Base-by-base conservation (phyloP, 2,113 vertebrate genomes). In the Dissostichus mawsoni region DNA sequence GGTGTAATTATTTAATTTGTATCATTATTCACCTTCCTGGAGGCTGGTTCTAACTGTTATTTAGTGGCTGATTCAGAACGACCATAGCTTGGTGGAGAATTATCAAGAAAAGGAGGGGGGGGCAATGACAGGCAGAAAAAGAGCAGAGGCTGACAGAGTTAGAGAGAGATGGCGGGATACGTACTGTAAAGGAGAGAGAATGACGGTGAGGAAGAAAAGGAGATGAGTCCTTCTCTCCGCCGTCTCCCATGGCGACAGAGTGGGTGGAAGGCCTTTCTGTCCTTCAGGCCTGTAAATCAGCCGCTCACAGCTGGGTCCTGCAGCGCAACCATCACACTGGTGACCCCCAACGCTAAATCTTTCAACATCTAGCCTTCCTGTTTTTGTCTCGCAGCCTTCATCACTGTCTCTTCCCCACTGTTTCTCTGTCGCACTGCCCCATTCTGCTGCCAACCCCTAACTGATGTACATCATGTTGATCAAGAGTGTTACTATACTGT, bases 211-310 rank as follows among this genome's bases (percentile, higher is more conserved):
- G 51, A 66, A 69, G 85, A 76, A 75, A 83, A 74, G 25, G 58
- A 82, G 79, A 85, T 1, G 93, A 91, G 67, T 63, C 65, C 71
- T 90, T 70, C 51, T 84, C 80, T 83, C 65, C 63, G 63, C 78
- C 5, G 69, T 90, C 82, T 91, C 89, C 89, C 74, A 80, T 90
- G 90, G 90, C 18, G 82, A 91, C 88, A 66, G 91, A 89, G 82
- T 92, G 86, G 87, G 91, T 74, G 82, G 90, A 84, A 86, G 86
- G 84, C 85, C 52, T 44, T 33, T 68, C 81, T 86, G 74, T 90
- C 78, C 89, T 90, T 89, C 77, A 89, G 83, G 79, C 78, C 48
- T 86, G 85, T 90, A 90, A 89, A 90, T 91, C 81, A 92, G 29
- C 79, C 69, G 74, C 67, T 82, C 79, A 76, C 79, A 84, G 85